Evolutionary conservation across 37 sponge, comb jelly and placozoan species (phyloP), one percentile per base, ranked within the genome.

Genomic region (Hexactinellida sp.): DNA sequence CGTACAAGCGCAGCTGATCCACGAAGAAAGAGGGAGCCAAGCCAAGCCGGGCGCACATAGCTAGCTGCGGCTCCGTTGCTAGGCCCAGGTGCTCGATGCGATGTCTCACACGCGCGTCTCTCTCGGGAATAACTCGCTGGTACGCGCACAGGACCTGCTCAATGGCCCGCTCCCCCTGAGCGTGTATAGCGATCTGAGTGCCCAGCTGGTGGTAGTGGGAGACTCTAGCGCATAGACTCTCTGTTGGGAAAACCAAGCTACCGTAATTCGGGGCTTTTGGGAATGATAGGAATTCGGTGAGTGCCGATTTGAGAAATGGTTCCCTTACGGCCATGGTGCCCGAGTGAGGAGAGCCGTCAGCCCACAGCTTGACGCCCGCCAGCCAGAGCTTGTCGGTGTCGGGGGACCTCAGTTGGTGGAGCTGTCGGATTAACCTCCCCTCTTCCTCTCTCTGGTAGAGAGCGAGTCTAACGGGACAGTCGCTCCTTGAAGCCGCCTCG

Each of bases 111-210:
- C 41, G 85, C 32, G 89, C 86, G 3, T 23, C 39, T 25, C 38
- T 36, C 37, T 37, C 85, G 13, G 30, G 36, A 25, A 83, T 37
- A 10, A 87, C 32, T 28, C 37, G 21, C 36, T 85, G 24, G 55
- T 87, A 92, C 37, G 36, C 84, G 9, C 54, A 25, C 55, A 92
- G 84, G 16, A 38, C 83, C 54, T 90, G 90, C 0, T 85, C 88
- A 21, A 89, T 82, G 39, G 90, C 90, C 23, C 90, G 35, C 1
- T 92, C 92, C 25, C 92, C 92, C 9, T 92, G 88, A 21, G 90
- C 85, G 84, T 92, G 92, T 0, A 54, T 85, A 19, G 89, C 85
- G 38, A 87, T 86, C 28, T 88, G 87, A 32, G 23, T 36, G 0
- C 84, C 84, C 24, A 21, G 7, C 24, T 54, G 36, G 83, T 90